These are phyloP conservation scores for Atta colombica DNA, from an alignment of 1,140 invertebrate genomes.

Conservation along the genomic window DNA sequence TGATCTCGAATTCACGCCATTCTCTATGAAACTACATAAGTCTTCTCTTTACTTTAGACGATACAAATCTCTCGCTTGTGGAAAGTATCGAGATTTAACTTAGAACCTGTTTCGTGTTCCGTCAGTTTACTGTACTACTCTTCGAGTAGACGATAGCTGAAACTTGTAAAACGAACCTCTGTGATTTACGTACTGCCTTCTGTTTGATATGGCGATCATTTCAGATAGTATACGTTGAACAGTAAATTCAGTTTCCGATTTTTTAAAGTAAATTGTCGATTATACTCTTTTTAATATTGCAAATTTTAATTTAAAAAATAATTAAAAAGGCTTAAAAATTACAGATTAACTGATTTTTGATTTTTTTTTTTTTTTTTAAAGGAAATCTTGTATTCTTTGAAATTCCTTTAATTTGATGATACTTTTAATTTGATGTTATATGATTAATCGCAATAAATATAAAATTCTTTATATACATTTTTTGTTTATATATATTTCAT, in stretches of 20 bases:
- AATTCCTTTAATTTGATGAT: not conserved
- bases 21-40: conserved; percentile 12
- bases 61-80: conserved; percentile 12
- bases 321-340: not conserved
- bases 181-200: conserved; percentile 19
- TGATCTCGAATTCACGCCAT: conserved; percentile 9
- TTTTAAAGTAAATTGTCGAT: not conserved
- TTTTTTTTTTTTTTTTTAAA: not conserved
- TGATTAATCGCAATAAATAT: not conserved
- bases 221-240: not conserved
- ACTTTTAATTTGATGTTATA: not conserved
- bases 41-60: conserved; percentile 31
- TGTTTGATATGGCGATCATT: conserved; percentile 3
- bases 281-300: not conserved
- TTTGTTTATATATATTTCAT: not conserved
- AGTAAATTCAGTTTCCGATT: not conserved
- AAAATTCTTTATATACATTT: not conserved
- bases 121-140: conserved; percentile 14
- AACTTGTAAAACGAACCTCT: conserved; percentile 40
- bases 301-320: not conserved
- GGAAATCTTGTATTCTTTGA: not conserved
- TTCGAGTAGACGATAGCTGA: conserved; percentile 34
- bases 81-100: conserved; percentile 35
- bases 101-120: not conserved
- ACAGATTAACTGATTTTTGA: not conserved